Base-by-base conservation (phyloP, 2,797 vertebrate species). In the Gouania willdenowi region DNA sequence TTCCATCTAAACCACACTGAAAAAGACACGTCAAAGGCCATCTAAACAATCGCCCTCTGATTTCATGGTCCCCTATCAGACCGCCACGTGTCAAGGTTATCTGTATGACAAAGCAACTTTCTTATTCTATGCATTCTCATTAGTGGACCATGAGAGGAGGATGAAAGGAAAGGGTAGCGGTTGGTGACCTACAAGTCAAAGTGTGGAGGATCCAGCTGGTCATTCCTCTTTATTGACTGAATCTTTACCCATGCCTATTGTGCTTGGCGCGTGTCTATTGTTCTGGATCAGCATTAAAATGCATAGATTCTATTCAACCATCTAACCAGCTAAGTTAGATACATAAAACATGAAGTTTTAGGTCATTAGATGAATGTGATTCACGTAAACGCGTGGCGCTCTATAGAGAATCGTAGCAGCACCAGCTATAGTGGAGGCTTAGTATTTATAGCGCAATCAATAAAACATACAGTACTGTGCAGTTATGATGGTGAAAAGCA, bases 121-220 rank as follows among this genome's bases (percentile, higher is more conserved):
- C 46, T 40, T 28, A 41, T 51, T 56, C 59, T 27, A 83, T 84
- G 57, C 79, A 85, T 87, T 83, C 87, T 83, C 79, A 83, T 77
- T 82, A 87, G 81, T 67, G 37, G 52, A 58, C 53, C 42, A 55
- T 49, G 51, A 79, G 72, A 70, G 69, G 75, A 70, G 65, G 61
- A 71, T 82, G 72, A 76, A 76, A 73, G 74, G 59, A 42, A 20
- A 41, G 45, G 51, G 70, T 65, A 82, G 79, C 82, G 27, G 83
- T 85, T 88, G 80, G 69, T 85, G 83, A 88, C 83, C 83, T 33
- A 8, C 3, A 51, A 85, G 86, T 84, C 83, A 86, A 58, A 79
- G 80, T 71, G 59, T 77, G 69, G 60, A 75, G 79, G 68, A 66
- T 86, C 72, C 88, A 89, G 86, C 87, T 89, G 88, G 83, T 84